Evolutionary conservation across 64 coral and sea anemone genomes (phyloP).

Genomic region (Astreopora myriophthalma): DNA sequence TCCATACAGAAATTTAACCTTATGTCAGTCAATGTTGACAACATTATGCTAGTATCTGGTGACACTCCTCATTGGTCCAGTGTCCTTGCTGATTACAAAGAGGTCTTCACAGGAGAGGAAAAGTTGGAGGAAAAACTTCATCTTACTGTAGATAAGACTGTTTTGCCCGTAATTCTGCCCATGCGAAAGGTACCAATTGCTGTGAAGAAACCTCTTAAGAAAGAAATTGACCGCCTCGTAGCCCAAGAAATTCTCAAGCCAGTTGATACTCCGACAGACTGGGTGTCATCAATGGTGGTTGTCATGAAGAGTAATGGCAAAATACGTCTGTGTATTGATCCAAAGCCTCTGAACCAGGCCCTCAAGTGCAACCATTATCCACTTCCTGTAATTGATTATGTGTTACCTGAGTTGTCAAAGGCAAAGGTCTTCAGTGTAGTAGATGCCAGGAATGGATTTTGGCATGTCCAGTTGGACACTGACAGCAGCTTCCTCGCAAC

Average conservation of each 20-base stretch:
- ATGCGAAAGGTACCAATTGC: slow-evolving; percentile 49
- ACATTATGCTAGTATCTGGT: too few relatives aligned
- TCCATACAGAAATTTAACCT: slow-evolving; percentile 60
- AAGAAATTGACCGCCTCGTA: slow-evolving; percentile 45
- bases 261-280: slow-evolving; percentile 55
- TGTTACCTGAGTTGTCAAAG: slow-evolving; percentile 12
- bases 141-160: slow-evolving; percentile 26
- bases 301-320: slow-evolving; percentile 33
- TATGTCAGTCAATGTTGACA: slow-evolving; percentile 51
- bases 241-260: slow-evolving; percentile 15
- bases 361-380: slow-evolving; percentile 47
- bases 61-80: too few relatives aligned
- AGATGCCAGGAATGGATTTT: slow-evolving; percentile 60
- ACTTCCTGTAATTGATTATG: slow-evolving; percentile 36
- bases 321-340: slow-evolving; percentile 33
- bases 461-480: slow-evolving; percentile 36
- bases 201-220: slow-evolving; percentile 59
- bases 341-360: slow-evolving; percentile 51
- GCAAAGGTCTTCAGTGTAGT: slow-evolving; percentile 45
- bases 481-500: slow-evolving; percentile 34
- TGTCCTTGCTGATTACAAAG: slow-evolving; percentile 20
- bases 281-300: slow-evolving; percentile 27
- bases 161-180: slow-evolving; percentile 41
- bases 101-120: slow-evolving; percentile 42
- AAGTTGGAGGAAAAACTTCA: slow-evolving; percentile 54